Evolutionary conservation across 2,888 invertebrate genomes (phyloP), one percentile per base, ranked within the genome.

Genomic region (Tribolium freemani): DNA sequence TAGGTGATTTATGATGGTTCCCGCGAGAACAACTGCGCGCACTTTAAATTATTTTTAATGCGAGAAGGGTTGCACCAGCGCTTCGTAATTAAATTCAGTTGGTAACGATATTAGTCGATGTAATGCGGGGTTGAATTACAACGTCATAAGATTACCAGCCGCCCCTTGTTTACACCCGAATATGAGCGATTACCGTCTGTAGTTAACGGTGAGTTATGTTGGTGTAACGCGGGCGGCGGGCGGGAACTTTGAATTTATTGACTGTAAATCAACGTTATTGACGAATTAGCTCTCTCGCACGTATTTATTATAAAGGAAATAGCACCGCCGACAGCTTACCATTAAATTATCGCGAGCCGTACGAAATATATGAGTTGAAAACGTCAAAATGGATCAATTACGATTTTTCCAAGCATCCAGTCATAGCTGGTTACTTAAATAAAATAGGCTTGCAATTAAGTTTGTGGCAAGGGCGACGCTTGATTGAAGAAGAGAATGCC

Each of bases 1-100:
- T 16, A 2, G 10, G 58, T 69, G 69, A 69, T 69, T 69, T 70
- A 56, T 31, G 70, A 20, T 10, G 16, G 46, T 26, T 67, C 67
- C 60, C 71, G 51, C 60, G 60, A 60, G 71, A 56, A 31, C 51
- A 26, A 58, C 67, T 53, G 60, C 44, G 64, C 60, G 53, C 60
- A 60, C 54, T 71, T 67, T 71, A 71, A 77, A 78, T 78, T 77
- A 75, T 77, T 78, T 75, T 77, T 76, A 77, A 78, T 76, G 74
- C 67, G 74, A 50, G 61, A 72, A 69, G 71, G 71, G 75, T 71
- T 76, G 78, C 76, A 74, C 72, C 73, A 60, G 64, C 68, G 72
- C 70, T 60, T 61, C 30, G 68, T 75, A 76, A 79, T 79, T 77
- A 75, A 78, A 78, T 79, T 79, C 75, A 74, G 72, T 73, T 68